phyloP scores from a whole-genome alignment of 2,113 vertebrate genomes.

The Blennius ocellaris region DNA sequence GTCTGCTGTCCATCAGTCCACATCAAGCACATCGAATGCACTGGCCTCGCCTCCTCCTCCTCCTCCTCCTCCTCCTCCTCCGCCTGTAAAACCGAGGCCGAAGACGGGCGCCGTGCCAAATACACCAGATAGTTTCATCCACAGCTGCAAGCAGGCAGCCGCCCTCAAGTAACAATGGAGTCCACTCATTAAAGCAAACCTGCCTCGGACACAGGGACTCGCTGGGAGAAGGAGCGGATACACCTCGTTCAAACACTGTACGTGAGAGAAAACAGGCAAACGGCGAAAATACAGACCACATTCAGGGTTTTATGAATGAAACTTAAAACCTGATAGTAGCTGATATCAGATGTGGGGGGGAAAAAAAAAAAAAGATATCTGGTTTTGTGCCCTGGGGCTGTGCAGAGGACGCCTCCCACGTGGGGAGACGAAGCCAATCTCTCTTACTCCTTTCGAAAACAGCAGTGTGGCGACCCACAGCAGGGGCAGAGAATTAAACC shows the following conservation, averaged over 20 bases:
- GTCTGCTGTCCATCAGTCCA: slow-evolving; percentile 72
- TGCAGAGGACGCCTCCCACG: slow-evolving; percentile 56
- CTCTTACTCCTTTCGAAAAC: slow-evolving; percentile 29
- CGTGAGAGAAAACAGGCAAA: neutral
- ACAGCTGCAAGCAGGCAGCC: slow-evolving; percentile 82
- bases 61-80: slow-evolving; percentile 41
- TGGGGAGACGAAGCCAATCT: slow-evolving; percentile 59
- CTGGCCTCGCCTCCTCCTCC: slow-evolving; percentile 39
- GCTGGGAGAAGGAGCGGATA: too few relatives aligned
- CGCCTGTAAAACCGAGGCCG: slow-evolving; percentile 58
- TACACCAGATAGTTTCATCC: slow-evolving; percentile 78
- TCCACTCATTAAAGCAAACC: slow-evolving; percentile 76
- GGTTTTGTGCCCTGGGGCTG: slow-evolving; percentile 46
- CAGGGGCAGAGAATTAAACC: slow-evolving; percentile 17
- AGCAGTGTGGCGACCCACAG: slow-evolving; percentile 26
- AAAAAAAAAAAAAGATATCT: slow-evolving; percentile 40
- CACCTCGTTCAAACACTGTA: too few relatives aligned
- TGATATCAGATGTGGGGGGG: slow-evolving; percentile 52
- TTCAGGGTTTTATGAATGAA: slow-evolving; percentile 35
- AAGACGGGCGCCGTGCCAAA: slow-evolving; percentile 71
- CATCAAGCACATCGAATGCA: slow-evolving; percentile 70
- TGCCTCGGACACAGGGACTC: slow-evolving; percentile 47
- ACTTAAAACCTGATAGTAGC: slow-evolving; percentile 59
- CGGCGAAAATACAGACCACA: slow-evolving; percentile 24
- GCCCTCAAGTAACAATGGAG: slow-evolving; percentile 75